Base-by-base conservation (phyloP, 1,140 invertebrate species). In the Penaeus vannamei region DNA sequence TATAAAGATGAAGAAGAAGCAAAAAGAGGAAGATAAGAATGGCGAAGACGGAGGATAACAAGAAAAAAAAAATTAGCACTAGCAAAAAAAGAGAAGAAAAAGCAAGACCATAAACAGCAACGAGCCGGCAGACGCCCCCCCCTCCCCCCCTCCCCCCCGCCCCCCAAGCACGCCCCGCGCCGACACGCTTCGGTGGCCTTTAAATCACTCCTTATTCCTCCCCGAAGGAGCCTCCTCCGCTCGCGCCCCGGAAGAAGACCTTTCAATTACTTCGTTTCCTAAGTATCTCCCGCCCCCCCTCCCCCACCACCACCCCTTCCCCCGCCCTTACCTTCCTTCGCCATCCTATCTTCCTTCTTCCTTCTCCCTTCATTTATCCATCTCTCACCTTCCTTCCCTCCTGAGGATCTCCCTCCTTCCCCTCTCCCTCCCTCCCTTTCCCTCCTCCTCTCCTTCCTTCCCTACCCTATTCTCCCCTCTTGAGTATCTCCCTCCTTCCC, bases 151-250 rank as follows among this genome's bases (percentile, higher is more conserved):
- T 32, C 26, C 32, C 26, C 76, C 7, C 76, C 72, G 26, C 76
- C 76, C 22, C 66, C 22, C 84, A 46, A 83, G 72, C 46, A 32
- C 69, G 76, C 60, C 81, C 60, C 81, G 81, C 29, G 36, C 60
- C 22, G n/a, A n/a, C n/a, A n/a, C n/a, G n/a, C n/a, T n/a, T n/a
- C n/a, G n/a, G n/a, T n/a, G n/a, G n/a, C n/a, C n/a, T n/a, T n/a
- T n/a, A n/a, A n/a, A n/a, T n/a, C n/a, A n/a, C n/a, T n/a, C n/a
- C n/a, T n/a, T n/a, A n/a, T n/a, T n/a, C n/a, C n/a, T n/a, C n/a
- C n/a, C n/a, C n/a, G n/a, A n/a, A n/a, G n/a, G n/a, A n/a, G n/a
- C n/a, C n/a, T n/a, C n/a, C n/a, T n/a, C n/a, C n/a, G n/a, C n/a
- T n/a, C n/a, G n/a, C n/a, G n/a, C n/a, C n/a, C n/a, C n/a, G n/a